These are phyloP conservation scores for Griposia aprilina DNA, from an alignment of 2,888 invertebrate species.

Conservation along the genomic window DNA sequence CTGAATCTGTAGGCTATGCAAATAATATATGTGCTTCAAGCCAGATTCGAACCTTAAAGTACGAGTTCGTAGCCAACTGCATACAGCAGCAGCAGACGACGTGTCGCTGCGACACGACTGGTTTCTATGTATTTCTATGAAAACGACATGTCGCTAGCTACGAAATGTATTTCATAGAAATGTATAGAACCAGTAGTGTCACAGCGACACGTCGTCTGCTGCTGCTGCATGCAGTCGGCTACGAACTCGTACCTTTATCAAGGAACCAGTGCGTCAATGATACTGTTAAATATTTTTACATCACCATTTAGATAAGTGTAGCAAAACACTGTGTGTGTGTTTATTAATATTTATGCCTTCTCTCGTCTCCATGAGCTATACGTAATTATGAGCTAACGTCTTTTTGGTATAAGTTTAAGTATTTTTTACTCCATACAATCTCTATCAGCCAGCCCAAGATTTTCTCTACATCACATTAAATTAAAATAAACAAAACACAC, in stretches of 20 bases:
- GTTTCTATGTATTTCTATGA: too few relatives aligned
- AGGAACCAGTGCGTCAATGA: not conserved
- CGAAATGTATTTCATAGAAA: too few relatives aligned
- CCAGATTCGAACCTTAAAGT: not conserved
- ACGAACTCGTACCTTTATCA: too few relatives aligned
- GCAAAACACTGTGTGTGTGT: too few relatives aligned
- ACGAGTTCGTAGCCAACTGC: too few relatives aligned
- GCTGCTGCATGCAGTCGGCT: too few relatives aligned
- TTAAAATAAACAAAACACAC: slow-evolving; percentile 31
- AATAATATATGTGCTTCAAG: too few relatives aligned
- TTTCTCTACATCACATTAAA: slow-evolving; percentile 21
- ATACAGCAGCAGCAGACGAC: too few relatives aligned
- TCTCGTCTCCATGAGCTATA: not conserved
- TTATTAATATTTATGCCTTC: not conserved
- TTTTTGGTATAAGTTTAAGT: not conserved
- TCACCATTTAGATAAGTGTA: not conserved
- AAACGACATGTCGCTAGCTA: too few relatives aligned
- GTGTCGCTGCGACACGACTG: too few relatives aligned
- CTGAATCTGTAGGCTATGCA: not conserved
- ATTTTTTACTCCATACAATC: not conserved
- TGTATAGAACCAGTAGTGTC: too few relatives aligned
- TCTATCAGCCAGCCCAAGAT: not conserved
- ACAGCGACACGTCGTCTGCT: too few relatives aligned
- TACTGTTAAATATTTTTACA: not conserved
- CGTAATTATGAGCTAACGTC: not conserved